Conservation (phyloP, 2,888 invertebrate genomes). For the Amphipyra tragopoginis region DNA sequence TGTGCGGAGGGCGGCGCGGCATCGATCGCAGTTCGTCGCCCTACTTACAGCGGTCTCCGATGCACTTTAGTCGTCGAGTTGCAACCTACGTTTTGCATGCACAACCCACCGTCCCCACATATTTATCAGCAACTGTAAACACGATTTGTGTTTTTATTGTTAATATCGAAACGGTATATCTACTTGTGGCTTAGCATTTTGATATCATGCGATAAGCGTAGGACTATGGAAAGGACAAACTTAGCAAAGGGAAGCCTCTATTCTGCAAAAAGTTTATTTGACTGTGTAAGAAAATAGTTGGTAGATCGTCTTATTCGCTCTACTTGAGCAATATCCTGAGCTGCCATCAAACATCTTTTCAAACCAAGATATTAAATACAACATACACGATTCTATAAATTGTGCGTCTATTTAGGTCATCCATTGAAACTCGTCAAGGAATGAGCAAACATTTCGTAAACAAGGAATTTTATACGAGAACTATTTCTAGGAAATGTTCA, state of each 20-base stretch:
- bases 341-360: background rate
- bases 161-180: conserved; percentile 16
- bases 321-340: too few relatives aligned
- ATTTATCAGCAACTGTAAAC: conserved; percentile 50
- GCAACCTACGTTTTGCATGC: conserved; percentile 76
- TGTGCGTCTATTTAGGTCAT: conserved; percentile 46
- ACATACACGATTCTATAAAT: conserved; percentile 33
- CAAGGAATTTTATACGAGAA: conserved; percentile 44
- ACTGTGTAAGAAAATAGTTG: too few relatives aligned
- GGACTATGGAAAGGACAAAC: background rate
- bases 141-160: conserved; percentile 42
- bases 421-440: conserved; percentile 43
- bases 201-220: background rate
- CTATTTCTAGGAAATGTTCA: conserved; percentile 49
- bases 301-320: too few relatives aligned
- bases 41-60: conserved; percentile 86
- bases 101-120: conserved; percentile 41
- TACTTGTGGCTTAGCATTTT: conserved; percentile 4
- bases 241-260: too few relatives aligned
- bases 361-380: background rate
- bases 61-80: conserved; percentile 81
- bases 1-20: conserved; percentile 82
- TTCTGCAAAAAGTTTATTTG: too few relatives aligned
- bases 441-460: conserved; percentile 52
- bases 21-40: conserved; percentile 90